Base-by-base conservation (phyloP, 53 echinoderm and acorn worm genomes). In the Holothuria scabra region DNA sequence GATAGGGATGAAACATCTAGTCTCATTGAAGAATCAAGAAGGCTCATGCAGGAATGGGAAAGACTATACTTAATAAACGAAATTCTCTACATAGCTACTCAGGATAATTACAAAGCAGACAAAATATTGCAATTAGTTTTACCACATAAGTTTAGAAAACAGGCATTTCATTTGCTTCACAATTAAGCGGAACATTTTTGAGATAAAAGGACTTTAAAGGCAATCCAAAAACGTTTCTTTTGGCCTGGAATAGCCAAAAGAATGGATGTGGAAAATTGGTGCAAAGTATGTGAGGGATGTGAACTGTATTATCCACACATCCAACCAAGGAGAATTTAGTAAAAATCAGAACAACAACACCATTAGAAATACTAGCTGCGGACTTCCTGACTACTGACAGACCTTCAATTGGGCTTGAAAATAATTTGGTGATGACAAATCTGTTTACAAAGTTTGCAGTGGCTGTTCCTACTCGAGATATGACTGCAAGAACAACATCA, bases 381-480 rank as follows among this genome's bases (percentile, higher is more conserved):
- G 86, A 86, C 52, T 86, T 86, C 31, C 28, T 86, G 4, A 86
- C 76, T 20, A 16, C 78, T 12, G 86, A 78, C 11, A 46, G 78
- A 63, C 79, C 86, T 22, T 31, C 60, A 60, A 29, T n/a, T 61
- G 56, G 34, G n/a, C 0, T 22, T 13, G 88, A 88, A 61, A 21
- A 67, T 55, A 56, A 83, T 29, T 69, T 87, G 41, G 88, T 88
- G 13, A 88, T 88, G 24, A 88, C 83, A 28, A 83, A 88, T 65
- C 65, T 83, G 25, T 88, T 88, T 46, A 83, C 88, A 14, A 88
- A 88, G 49, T 71, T 59, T 41, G 71, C 74, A 19, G 60, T 88
- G 7, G 75, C 83, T 3, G 46, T 88, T 1, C 88, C 88, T 6
- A 88, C 89, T 8, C 37, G 78, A 76, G 84, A 84, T 33, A 85